Percentiles rank a stretch among this genome's conserved stretches.
phyloP scores from a whole-genome alignment of 2,888 invertebrate species.

The Mechanitis messenoides region DNA sequence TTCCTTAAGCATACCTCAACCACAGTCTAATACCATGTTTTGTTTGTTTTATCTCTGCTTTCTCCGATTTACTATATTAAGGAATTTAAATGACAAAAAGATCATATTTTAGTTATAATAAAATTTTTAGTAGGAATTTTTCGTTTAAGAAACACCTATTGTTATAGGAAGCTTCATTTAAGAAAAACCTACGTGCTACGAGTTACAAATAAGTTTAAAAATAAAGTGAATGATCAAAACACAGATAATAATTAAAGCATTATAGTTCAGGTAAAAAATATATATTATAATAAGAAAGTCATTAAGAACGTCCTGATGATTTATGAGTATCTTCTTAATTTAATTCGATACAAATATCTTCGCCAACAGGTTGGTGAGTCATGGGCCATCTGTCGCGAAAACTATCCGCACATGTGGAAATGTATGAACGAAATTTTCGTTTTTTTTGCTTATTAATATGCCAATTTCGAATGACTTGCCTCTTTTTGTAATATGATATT shows the following conservation, averaged over 20 bases:
- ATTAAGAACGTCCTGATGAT: slow-evolving; percentile 39
- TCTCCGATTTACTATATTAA: too few relatives aligned
- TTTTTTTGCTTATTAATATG: slow-evolving; percentile 50
- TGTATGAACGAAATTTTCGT: slow-evolving; percentile 51
- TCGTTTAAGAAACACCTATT: too few relatives aligned
- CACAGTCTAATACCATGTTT: not conserved
- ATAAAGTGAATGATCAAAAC: too few relatives aligned
- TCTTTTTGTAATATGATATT: slow-evolving; percentile 53
- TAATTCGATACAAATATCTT: slow-evolving; percentile 54
- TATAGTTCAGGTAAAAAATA: not conserved
- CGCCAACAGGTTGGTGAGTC: slow-evolving; percentile 69
- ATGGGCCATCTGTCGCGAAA: slow-evolving; percentile 71
- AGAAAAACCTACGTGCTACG: too few relatives aligned
- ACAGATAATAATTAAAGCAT: too few relatives aligned
- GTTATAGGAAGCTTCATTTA: too few relatives aligned
- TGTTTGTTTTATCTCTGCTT: slow-evolving; percentile 1
- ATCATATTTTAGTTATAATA: too few relatives aligned
- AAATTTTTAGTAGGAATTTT: too few relatives aligned
- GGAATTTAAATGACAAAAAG: too few relatives aligned
- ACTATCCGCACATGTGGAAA: slow-evolving; percentile 65
- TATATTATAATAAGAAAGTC: slow-evolving; percentile 23
- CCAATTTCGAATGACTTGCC: slow-evolving; percentile 49
- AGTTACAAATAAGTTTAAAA: too few relatives aligned
- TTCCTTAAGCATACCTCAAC: slow-evolving; percentile 12
- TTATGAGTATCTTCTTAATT: slow-evolving; percentile 58